Base-by-base conservation (phyloP, 1,140 invertebrate genomes). In the Polypedilum vanderplanki region DNA sequence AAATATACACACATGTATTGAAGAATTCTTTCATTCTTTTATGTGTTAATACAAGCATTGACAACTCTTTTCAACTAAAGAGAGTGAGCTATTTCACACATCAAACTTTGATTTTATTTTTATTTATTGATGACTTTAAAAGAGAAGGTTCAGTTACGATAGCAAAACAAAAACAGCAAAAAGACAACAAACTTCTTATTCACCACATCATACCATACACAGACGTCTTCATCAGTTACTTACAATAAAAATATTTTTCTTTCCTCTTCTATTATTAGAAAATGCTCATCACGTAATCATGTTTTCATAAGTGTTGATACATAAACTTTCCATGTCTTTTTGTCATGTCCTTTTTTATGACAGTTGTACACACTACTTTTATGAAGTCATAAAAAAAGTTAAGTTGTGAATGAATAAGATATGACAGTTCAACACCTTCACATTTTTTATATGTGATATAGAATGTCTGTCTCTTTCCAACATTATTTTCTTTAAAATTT, bases 181-280 rank as follows among this genome's bases (percentile, higher is more conserved):
- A 70, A 70, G 20, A 70, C 65, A 70, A 70, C 65, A 70, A 70
- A 70, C 20, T 70, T 70, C 17, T n/a, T 20, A 70, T 57, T 57
- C 46, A 57, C 10, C n/a, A n/a, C 15, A 57, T 15, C 46, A 57
- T 15, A n/a, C 15, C 12, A 57, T 12, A 57, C 15, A 15, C 12
- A 57, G 46, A 57, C 46, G 12, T 57, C 46, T 57, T 57, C 46
- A 57, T 57, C 46, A 57, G 46, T 57, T n/a, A 57, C 46, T 57
- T 57, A 15, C 46, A 57, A 57, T 15, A n/a, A 57, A 57, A 57
- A 57, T 57, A 57, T 57, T 57, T n/a, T 57, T 57, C 46, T 57
- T 57, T 57, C 46, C n/a, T 57, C 24, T 33, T 33, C 24, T 12
- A 57, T n/a, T 4, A 57, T 57, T 57, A 57, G n/a, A 57, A n/a